phyloP scores from a whole-genome alignment of 1,140 invertebrate species.

The Hylyphantes graminicola region DNA sequence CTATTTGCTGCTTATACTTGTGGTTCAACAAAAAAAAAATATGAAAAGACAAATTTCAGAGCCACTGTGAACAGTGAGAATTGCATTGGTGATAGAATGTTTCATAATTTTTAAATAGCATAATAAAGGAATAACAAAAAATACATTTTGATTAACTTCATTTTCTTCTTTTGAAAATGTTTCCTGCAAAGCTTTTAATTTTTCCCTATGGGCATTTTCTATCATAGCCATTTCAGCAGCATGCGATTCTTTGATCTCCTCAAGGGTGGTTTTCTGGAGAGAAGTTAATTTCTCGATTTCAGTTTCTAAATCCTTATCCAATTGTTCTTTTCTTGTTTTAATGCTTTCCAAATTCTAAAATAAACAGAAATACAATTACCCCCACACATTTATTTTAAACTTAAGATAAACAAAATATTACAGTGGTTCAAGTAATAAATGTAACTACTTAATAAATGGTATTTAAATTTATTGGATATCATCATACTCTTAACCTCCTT shows the following conservation, averaged over 20 bases:
- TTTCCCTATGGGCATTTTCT: slow-evolving; percentile 26
- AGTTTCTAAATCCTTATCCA: slow-evolving; percentile 10
- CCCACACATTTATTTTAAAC: no score
- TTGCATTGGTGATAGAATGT: not conserved
- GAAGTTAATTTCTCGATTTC: slow-evolving; percentile 30
- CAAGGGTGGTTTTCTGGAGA: not conserved
- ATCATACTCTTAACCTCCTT: no score
- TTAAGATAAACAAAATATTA: no score
- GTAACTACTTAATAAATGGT: no score
- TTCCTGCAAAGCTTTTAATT: slow-evolving; percentile 6
- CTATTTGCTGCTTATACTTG: no score
- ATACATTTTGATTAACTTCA: not conserved
- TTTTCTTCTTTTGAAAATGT: slow-evolving; percentile 1
- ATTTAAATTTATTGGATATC: no score
- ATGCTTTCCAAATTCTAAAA: slow-evolving; percentile 19
- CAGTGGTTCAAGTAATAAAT: no score
- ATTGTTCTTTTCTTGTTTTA: slow-evolving; percentile 1
- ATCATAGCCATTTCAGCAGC: slow-evolving; percentile 22
- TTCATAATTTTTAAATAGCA: not conserved
- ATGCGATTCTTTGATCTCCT: slow-evolving; percentile 34
- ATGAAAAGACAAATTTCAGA: no score
- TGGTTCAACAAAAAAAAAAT: no score
- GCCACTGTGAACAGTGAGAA: no score
- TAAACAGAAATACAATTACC: not conserved
- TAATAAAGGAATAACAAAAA: not conserved